These are phyloP conservation scores for Stenotaenia linearis DNA, from an alignment of 2,888 invertebrate species.

Conservation along the genomic window DNA sequence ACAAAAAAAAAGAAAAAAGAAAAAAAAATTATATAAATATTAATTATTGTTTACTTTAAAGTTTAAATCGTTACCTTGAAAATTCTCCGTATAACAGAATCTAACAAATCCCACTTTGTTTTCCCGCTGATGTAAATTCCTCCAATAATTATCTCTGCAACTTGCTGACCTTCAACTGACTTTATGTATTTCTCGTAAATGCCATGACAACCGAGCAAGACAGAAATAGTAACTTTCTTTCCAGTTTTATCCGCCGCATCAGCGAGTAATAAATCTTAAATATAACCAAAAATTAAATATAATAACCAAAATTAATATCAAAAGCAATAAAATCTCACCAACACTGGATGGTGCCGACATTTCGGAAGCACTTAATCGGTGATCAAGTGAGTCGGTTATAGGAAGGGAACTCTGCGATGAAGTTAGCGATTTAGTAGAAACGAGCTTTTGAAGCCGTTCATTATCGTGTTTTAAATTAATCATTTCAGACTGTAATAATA, in stretches of 20 bases:
- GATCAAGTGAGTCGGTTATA: constrained; percentile 36
- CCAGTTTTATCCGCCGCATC: constrained; percentile 50
- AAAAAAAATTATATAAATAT: neutral
- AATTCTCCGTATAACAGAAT: constrained; percentile 80
- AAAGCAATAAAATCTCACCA: constrained; percentile 32
- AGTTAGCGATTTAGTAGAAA: constrained; percentile 53
- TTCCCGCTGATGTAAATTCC: constrained; percentile 84
- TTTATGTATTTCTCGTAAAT: constrained; percentile 38
- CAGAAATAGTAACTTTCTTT: constrained; percentile 79
- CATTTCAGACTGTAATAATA: constrained; percentile 64
- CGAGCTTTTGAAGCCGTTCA: constrained; percentile 82
- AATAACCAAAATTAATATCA: neutral
- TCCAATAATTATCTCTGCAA: constrained; percentile 70
- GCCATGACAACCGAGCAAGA: constrained; percentile 69
- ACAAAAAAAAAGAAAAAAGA: constrained; percentile 29
- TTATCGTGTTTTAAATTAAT: constrained; percentile 93
- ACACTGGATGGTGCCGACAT: constrained; percentile 38
- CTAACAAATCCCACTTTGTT: constrained; percentile 91
- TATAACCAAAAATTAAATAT: neutral
- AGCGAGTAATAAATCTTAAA: constrained; percentile 44
- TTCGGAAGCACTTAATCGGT: constrained; percentile 39
- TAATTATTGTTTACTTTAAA: neutral
- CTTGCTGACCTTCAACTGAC: constrained; percentile 42
- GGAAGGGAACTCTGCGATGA: constrained; percentile 54
- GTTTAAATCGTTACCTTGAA: constrained; percentile 60